A percentile compares a stretch with the other conserved stretches of the same genome.
phyloP scores from a whole-genome alignment of 2,797 vertebrate species.

The Takifugu ocellatus region DNA sequence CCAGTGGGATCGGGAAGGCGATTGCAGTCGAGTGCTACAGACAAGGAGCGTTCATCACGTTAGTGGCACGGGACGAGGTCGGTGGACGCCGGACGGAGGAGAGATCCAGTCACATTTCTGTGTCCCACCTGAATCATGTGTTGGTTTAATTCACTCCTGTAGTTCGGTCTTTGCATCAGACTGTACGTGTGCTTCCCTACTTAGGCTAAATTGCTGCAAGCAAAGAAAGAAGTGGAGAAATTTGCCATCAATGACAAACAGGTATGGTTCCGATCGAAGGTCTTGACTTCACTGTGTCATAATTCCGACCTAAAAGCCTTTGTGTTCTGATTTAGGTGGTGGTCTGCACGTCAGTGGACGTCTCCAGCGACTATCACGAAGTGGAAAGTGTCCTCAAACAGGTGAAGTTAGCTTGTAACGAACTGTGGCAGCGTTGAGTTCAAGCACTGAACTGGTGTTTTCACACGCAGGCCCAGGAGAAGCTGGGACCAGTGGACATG shows the following conservation, averaged over 20 bases:
- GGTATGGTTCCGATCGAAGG: conserved; percentile 68
- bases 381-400: conserved; percentile 97
- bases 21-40: conserved; percentile 94
- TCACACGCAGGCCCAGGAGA: conserved; percentile 88
- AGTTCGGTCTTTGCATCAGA: neutral
- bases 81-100: conserved; percentile 30
- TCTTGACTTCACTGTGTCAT: neutral
- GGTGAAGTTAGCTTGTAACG: conserved; percentile 67
- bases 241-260: conserved; percentile 95
- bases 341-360: conserved; percentile 94
- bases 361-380: conserved; percentile 90
- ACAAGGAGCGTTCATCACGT: conserved; percentile 95
- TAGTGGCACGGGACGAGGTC: conserved; percentile 96
- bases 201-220: conserved; percentile 89
- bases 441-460: conserved; percentile 11
- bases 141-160: neutral
- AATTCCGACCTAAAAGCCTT: neutral
- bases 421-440: conserved; percentile 23
- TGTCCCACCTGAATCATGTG: neutral
- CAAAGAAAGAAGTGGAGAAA: conserved; percentile 95
- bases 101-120: neutral
- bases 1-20: conserved; percentile 95
- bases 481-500: conserved; percentile 97
- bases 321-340: conserved; percentile 81
- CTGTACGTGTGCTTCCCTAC: conserved; percentile 8